Evolutionary conservation across 30 jellyfish, hydroid and myxozoan species (phyloP).

Genomic region (Morbakka virulenta): DNA sequence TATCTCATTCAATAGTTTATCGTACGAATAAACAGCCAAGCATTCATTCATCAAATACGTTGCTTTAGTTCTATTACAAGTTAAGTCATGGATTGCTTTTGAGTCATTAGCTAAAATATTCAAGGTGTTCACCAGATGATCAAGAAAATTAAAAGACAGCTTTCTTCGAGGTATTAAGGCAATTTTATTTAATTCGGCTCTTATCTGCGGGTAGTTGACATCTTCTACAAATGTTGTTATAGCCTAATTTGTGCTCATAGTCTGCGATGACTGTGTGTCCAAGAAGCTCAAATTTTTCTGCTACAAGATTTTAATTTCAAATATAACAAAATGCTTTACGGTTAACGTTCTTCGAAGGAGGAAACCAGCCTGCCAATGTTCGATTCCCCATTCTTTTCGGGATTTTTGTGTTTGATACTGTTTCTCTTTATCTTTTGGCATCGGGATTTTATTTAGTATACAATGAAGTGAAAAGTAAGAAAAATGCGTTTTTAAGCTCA

Average conservation of each 20-base stretch:
- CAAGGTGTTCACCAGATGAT: background rate
- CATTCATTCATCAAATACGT: background rate
- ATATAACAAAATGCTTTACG: background rate
- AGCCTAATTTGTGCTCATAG: background rate
- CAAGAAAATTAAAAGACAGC: background rate
- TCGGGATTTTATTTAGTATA: too few relatives aligned
- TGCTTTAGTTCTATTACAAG: background rate
- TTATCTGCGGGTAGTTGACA: background rate
- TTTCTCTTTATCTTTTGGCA: background rate
- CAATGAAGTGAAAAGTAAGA: too few relatives aligned
- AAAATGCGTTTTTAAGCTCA: too few relatives aligned
- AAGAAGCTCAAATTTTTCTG: background rate
- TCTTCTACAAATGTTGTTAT: background rate
- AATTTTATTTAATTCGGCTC: background rate
- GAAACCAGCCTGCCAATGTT: background rate
- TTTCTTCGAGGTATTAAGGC: background rate
- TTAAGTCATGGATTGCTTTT: background rate
- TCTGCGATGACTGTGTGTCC: background rate
- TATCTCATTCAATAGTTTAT: background rate
- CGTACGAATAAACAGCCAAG: background rate
- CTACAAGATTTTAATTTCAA: background rate
- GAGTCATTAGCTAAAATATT: background rate
- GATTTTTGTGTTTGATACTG: background rate
- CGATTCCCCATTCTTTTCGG: slow-evolving; percentile 5
- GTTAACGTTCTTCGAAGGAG: background rate